Evolutionary conservation across 2,113 vertebrate genomes (phyloP), one percentile per base, ranked within the genome.

Genomic region (Sinocyclocheilus rhinocerous): DNA sequence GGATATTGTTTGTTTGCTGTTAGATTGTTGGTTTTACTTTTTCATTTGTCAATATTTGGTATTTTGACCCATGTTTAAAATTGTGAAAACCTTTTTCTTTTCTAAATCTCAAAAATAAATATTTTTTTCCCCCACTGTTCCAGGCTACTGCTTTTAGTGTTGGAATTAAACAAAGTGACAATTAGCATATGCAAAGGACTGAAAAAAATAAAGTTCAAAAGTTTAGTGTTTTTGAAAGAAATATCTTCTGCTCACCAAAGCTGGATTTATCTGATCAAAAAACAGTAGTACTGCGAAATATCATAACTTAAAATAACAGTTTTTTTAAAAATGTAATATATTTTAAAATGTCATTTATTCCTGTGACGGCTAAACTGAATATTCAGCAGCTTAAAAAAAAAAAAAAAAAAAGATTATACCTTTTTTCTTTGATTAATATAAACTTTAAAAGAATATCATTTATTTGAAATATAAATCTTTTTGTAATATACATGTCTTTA

Each of bases 91-190:
- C 0, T 29, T 67, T 65, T 69, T 67, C 5, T 83, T 85, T 87
- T 89, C 42, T 87, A 57, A 50, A 4, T 18, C 59, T 73, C 13
- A 50, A 11, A 63, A 61, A 87, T 85, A 89, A 89, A 55, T 1
- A 6, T 18, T 36, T 36, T 36, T 33, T 10, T 9, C 42, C 42
- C 9, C 39, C 78, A 69, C 73, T 81, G 73, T 20, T 61, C 9
- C 50, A n/a, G 84, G 39, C 61, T 65, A 7, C 57, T 13, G 55
- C 33, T 16, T 76, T 45, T 65, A 33, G 12, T 26, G n/a, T 50
- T 50, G 33, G 20, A 70, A 10, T 39, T 11, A 72, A 70, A 70
- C 55, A 36, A 36, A 1, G 52, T 52, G 20, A 4, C 10, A 39
- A 13, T 8, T 15, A n/a, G 20, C 29, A 36, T 2, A 55, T 18